phyloP scores from a whole-genome alignment of 2,113 vertebrate genomes.

The Bufo bufo region DNA sequence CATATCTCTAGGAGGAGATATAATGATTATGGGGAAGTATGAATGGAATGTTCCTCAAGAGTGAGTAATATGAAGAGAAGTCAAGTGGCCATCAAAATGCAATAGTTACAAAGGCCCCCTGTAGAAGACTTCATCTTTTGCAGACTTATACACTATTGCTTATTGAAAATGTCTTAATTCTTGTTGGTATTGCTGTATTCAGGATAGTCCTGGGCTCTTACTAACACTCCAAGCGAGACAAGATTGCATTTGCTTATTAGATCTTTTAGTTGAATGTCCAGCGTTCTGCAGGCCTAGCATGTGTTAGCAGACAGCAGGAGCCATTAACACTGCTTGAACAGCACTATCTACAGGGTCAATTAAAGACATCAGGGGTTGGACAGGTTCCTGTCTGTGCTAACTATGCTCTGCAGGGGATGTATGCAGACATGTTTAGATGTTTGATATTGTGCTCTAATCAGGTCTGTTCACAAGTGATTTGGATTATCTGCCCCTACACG shows the following conservation, averaged over 20 bases:
- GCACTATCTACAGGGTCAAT: conserved; percentile 71
- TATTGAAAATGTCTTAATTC: neutral
- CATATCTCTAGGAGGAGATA: too few species aligned
- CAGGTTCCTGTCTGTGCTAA: conserved; percentile 64
- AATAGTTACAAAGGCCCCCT: too few species aligned
- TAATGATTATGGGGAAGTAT: too few species aligned
- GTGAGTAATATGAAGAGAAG: neutral
- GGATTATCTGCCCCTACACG: conserved; percentile 9
- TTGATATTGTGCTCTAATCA: conserved; percentile 64
- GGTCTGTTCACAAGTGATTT: conserved; percentile 19
- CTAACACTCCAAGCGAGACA: conserved; percentile 58
- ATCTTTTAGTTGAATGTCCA: conserved; percentile 65
- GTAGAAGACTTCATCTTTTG: neutral
- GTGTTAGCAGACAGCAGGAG: conserved; percentile 72
- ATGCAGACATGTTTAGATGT: conserved; percentile 60
- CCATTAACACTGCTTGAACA: conserved; percentile 74
- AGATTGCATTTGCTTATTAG: conserved; percentile 65
- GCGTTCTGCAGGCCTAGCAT: conserved; percentile 65
- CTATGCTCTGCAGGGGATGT: conserved; percentile 62
- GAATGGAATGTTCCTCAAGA: too few species aligned
- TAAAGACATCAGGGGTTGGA: conserved; percentile 73
- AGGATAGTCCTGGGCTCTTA: conserved; percentile 61
- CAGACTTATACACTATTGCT: neutral
- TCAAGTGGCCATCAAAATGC: neutral
- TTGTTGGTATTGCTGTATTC: conserved; percentile 57